Base-by-base conservation (phyloP, 2,888 invertebrate species). In the Dicycla oo region DNA sequence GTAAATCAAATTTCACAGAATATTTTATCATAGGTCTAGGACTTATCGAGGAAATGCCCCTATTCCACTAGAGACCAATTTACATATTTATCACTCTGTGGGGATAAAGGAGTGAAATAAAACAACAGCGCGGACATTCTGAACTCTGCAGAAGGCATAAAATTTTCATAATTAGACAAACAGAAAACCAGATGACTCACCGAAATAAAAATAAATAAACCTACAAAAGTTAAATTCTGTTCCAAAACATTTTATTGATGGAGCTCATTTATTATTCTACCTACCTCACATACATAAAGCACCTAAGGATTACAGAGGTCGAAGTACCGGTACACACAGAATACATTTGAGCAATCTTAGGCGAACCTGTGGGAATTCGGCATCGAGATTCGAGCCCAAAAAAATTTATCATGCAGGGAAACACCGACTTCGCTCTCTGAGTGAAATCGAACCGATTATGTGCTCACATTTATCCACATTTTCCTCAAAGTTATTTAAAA, bases 1-100 rank as follows among this genome's bases (percentile, higher is more conserved):
- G 70, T 67, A 69, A 87, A 85, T 88, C 79, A 81, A 84, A 74
- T 85, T 83, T 77, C 69, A 64, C 73, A 71, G 76, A 73, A 84
- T 78, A 83, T 83, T 81, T 8, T 34, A 34, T 83, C 77, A 80
- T 76, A 76, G 77, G 81, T 77, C 62, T 76, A 76, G 77, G 81
- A 78, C 62, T 60, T 75, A 75, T 75, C 63, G 68, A 69, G 69
- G 53, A 86, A 81, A 83, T 84, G 69, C 81, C 79, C 80, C 66
- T 79, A 84, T 87, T 84, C 82, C 81, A 68, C 81, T 66, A 71
- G 77, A 83, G 77, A 74, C 83, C 77, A 79, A 88, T 90, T 89
- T 88, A 83, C 88, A 90, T 90, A 89, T 90, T 90, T 86, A 89
- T 88, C 61, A 83, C 73, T 79, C 76, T 73, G 78, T 78, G 81